Conservation (phyloP, 92 coral and sea anemone genomes). For the Epizoanthus stellaris region DNA sequence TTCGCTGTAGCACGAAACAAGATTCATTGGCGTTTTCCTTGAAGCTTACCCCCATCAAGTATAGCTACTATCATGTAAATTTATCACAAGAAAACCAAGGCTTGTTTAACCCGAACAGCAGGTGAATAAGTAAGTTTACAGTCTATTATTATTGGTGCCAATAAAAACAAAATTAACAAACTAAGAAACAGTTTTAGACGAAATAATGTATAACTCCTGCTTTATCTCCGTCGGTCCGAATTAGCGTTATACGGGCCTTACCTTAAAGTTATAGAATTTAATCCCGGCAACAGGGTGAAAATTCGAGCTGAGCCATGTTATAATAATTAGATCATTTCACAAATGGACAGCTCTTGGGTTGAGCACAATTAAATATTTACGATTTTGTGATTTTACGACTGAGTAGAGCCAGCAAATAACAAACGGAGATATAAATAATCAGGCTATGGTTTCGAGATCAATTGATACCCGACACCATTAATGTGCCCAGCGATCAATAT, state of each 20-base stretch:
- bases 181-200: background rate
- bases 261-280: conserved; percentile 25
- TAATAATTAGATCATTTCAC: conserved; percentile 44
- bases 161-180: background rate
- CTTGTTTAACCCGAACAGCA: conserved; percentile 7
- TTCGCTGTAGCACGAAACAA: background rate
- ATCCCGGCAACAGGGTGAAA: conserved; percentile 12
- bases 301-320: conserved; percentile 34
- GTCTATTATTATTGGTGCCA: background rate
- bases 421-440: no score
- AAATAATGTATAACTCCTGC: background rate
- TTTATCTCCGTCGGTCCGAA: background rate
- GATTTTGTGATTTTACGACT: conserved; percentile 32
- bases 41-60: background rate
- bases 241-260: background rate
- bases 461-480: no score
- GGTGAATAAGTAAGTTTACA: background rate
- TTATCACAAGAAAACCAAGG: background rate
- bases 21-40: background rate
- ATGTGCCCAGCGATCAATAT: no score
- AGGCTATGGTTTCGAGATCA: no score
- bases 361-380: conserved; percentile 51
- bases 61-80: background rate
- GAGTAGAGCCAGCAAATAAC: conserved; percentile 32
- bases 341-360: conserved; percentile 39